Base-by-base conservation (phyloP, 2,888 invertebrate genomes). In the Sphaerophoria rueppellii region DNA sequence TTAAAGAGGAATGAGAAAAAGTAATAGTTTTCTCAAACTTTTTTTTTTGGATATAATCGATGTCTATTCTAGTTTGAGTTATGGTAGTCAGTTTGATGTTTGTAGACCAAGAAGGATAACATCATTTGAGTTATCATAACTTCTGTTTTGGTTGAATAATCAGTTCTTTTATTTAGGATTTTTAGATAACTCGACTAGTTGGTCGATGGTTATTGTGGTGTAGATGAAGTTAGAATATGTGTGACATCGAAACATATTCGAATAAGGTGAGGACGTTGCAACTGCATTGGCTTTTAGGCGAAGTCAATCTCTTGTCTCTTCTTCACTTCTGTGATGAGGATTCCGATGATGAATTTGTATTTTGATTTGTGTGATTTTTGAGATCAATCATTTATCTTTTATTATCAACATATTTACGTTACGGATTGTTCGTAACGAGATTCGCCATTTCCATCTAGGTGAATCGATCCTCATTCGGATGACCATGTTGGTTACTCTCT, bases 151-250 rank as follows among this genome's bases (percentile, higher is more conserved):
- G 46, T 46, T 46, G 46, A 46, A 46, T 46, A 7, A 46, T 46
- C 46, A 46, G 7, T 46, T 46, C 46, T 46, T 46, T 46, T 46
- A 11, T 46, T 46, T 46, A 0, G 46, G 46, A 46, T 6, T 46
- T 46, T 46, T 46, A 46, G 46, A 46, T 46, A 46, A 46, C 46
- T 46, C 46, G 46, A 46, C 46, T 46, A 46, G 46, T 46, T 46
- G 12, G 46, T 46, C 46, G 46, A 46, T 46, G 46, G 46, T 46
- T 46, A 46, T 46, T 46, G 46, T 46, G 46, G 46, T 46, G 46
- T 46, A 46, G 46, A 46, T 6, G 46, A 46, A 46, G 46, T 46
- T 11, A 46, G 24, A 24, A 24, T 24, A 24, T 24, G 24, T 24
- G 24, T 24, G 24, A 24, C 24, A 24, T 24, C 24, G 46, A 46